phyloP scores from a whole-genome alignment of 2,113 vertebrate genomes.

The Dicentrarchus labrax region DNA sequence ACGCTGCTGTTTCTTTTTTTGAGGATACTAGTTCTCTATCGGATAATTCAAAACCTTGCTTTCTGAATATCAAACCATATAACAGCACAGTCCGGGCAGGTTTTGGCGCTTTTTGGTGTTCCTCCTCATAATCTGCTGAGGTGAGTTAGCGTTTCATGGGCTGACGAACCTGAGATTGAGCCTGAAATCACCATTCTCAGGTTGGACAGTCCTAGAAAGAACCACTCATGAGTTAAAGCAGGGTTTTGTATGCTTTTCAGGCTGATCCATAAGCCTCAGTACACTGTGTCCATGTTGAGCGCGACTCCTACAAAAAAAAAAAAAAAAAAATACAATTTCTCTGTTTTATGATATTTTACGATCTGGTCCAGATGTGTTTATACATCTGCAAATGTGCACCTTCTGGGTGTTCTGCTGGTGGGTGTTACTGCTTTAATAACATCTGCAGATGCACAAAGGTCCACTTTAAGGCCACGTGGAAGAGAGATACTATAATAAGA shows the following conservation, averaged over 20 bases:
- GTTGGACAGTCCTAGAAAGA: slow-evolving; percentile 94
- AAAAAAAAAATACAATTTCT: too few relatives aligned
- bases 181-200: slow-evolving; percentile 92
- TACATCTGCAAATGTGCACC: not conserved
- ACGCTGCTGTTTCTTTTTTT: not conserved
- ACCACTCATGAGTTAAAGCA: slow-evolving; percentile 73
- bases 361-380: not conserved
- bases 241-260: not conserved
- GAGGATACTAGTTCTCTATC: not conserved
- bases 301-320: slow-evolving; percentile 28
- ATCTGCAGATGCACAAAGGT: not conserved
- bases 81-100: not conserved
- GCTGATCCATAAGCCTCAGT: not conserved
- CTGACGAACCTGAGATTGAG: slow-evolving; percentile 99
- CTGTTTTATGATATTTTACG: not conserved
- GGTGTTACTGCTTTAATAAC: not conserved
- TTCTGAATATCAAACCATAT: not conserved
- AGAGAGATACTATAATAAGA: not conserved
- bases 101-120: not conserved
- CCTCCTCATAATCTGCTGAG: slow-evolving; percentile 43
- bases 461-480: not conserved
- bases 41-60: slow-evolving; percentile 1
- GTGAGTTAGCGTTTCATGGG: slow-evolving; percentile 88
- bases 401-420: not conserved
- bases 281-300: not conserved